Evolutionary conservation across 37 sponge, comb jelly and placozoan genomes (phyloP).

Genomic region (Halichondria panicea): DNA sequence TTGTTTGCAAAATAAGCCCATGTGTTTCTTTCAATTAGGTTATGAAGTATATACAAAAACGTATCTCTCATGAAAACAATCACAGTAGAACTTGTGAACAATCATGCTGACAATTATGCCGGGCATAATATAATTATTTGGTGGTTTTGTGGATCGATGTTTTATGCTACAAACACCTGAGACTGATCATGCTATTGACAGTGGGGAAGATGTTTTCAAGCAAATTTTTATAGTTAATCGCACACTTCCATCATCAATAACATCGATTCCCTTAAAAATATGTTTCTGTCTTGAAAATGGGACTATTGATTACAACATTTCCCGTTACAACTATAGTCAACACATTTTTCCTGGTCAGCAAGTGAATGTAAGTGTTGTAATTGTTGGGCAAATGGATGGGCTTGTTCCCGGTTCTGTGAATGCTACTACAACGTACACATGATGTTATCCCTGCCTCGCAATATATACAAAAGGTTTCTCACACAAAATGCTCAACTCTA

Average conservation of each 20-base stretch:
- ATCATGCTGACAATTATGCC: conserved; percentile 10
- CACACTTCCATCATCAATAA: background rate
- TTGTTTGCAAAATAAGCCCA: conserved; percentile 12
- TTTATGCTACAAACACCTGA: no score
- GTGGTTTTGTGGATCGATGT: conserved; percentile 4
- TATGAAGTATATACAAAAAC: background rate
- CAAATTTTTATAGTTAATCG: background rate
- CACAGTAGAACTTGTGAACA: background rate
- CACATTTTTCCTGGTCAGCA: conserved; percentile 26
- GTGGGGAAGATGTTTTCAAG: background rate
- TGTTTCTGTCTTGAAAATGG: background rate
- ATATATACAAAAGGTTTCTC: background rate
- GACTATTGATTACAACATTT: background rate
- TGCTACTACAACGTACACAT: background rate
- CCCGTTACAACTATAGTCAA: background rate
- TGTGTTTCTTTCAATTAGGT: conserved; percentile 35
- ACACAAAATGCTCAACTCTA: background rate
- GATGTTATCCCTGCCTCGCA: background rate
- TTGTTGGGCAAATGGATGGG: conserved; percentile 20
- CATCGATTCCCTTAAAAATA: conserved; percentile 12
- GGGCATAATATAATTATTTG: conserved; percentile 10
- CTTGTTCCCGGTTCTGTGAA: conserved; percentile 4
- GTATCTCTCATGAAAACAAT: background rate
- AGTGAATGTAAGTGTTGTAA: background rate
- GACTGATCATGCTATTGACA: no score